A percentile compares a stretch with the other conserved stretches of the same genome.
These are phyloP conservation scores for Acanthoscelides obtectus DNA, from an alignment of 2,888 invertebrate genomes.

Conservation along the genomic window DNA sequence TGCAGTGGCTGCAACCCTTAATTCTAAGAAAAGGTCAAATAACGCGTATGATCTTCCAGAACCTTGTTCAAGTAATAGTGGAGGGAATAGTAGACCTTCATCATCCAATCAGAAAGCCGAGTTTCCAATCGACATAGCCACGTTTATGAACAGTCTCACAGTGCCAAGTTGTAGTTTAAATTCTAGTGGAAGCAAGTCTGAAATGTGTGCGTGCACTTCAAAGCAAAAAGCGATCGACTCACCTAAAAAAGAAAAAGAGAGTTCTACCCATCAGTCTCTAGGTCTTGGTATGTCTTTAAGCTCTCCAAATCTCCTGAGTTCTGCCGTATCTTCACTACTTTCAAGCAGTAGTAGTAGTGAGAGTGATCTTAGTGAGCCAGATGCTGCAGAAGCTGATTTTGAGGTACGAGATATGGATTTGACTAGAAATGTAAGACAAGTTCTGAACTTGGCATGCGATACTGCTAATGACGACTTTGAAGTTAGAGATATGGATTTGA, in stretches of 20 bases:
- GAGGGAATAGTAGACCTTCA: conserved; percentile 22
- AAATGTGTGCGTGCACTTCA: conserved; percentile 25
- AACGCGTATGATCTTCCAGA: conserved; percentile 33
- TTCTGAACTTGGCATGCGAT: neutral
- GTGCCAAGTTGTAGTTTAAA: conserved; percentile 5
- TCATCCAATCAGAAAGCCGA: conserved; percentile 29
- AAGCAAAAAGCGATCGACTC: conserved; percentile 21
- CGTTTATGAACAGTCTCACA: conserved; percentile 21
- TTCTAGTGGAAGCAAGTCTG: conserved; percentile 13
- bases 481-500: conserved; percentile 42
- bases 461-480: neutral
- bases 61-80: conserved; percentile 12
- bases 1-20: conserved; percentile 54
- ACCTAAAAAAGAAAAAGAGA: conserved; percentile 3
- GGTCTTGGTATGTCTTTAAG: conserved; percentile 44
- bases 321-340: conserved; percentile 42
- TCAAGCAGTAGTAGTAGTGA: conserved; percentile 45
- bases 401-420: neutral
- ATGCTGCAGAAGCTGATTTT: conserved; percentile 28
- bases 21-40: conserved; percentile 25
- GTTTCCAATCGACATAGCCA: conserved; percentile 25
- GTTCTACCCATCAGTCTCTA: conserved; percentile 30
- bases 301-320: conserved; percentile 45
- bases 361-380: conserved; percentile 58
- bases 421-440: neutral